Percentiles rank a stretch among this genome's conserved stretches.
These are phyloP conservation scores for Centrocercus urophasianus DNA, from an alignment of 2,113 vertebrate species.

Conservation along the genomic window DNA sequence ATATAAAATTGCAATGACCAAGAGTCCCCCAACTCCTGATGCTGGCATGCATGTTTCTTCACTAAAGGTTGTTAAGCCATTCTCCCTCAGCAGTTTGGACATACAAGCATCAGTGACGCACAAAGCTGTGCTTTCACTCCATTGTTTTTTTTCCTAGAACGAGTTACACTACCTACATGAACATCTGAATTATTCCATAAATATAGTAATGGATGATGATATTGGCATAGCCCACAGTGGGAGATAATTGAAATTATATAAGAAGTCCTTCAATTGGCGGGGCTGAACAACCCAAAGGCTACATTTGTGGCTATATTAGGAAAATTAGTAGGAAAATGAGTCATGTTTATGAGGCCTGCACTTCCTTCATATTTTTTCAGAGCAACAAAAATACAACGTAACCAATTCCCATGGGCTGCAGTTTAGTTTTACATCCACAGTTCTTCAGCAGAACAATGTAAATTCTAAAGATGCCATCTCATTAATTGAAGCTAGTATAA, in stretches of 20 bases:
- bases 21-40: fast-evolving
- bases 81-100: background rate
- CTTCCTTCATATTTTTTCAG: background rate
- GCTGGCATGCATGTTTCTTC: background rate
- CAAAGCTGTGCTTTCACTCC: background rate
- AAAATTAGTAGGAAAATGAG: background rate
- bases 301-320: background rate
- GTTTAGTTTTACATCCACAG: background rate
- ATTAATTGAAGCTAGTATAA: background rate
- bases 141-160: background rate
- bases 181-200: background rate
- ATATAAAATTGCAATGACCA: background rate
- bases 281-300: background rate
- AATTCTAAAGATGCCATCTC: background rate
- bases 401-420: background rate
- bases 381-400: background rate
- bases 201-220: background rate
- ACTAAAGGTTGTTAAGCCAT: background rate
- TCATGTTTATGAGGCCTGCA: background rate
- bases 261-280: background rate
- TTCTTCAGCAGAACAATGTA: background rate
- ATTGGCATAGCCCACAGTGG: background rate
- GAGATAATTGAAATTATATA: background rate
- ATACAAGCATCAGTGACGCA: background rate
- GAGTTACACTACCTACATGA: background rate